These are phyloP conservation scores for Tetraneura akinire DNA, from an alignment of 1,140 invertebrate genomes.

Conservation along the genomic window DNA sequence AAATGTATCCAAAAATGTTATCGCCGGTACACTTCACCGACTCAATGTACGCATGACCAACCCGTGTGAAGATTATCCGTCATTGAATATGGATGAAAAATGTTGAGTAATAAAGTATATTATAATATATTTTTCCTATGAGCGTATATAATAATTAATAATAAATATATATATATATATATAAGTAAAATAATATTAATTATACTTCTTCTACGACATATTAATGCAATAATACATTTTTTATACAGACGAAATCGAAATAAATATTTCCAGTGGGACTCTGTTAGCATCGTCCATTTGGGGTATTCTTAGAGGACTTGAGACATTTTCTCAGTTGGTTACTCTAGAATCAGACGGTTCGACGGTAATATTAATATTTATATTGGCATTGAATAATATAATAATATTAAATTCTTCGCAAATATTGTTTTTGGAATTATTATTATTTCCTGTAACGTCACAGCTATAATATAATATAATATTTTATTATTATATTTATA, in stretches of 20 bases:
- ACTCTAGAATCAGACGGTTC: not conserved
- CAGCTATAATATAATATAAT: too few species aligned
- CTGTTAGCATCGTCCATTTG: slow-evolving; percentile 66
- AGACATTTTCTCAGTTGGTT: slow-evolving; percentile 76
- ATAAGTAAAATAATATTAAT: too few species aligned
- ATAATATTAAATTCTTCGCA: not conserved
- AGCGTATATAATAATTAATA: too few species aligned
- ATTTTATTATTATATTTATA: too few species aligned
- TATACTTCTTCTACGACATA: not conserved
- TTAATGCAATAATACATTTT: slow-evolving; percentile 7
- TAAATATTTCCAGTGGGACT: not conserved
- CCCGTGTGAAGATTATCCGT: slow-evolving; percentile 33
- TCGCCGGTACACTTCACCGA: not conserved
- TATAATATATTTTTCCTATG: not conserved
- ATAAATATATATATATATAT: too few species aligned
- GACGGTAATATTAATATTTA: slow-evolving; percentile 2
- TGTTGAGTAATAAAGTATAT: slow-evolving; percentile 38
- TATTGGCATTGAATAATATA: too few species aligned
- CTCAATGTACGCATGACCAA: slow-evolving; percentile 20
- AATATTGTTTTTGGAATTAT: not conserved
- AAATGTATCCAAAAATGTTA: not conserved
- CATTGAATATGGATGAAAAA: slow-evolving; percentile 46
- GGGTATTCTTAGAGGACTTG: slow-evolving; percentile 76
- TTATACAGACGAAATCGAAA: slow-evolving; percentile 22
- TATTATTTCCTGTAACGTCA: too few species aligned